Evolutionary conservation across 1,140 invertebrate genomes (phyloP).

Genomic region (Meloidogyne hapla): DNA sequence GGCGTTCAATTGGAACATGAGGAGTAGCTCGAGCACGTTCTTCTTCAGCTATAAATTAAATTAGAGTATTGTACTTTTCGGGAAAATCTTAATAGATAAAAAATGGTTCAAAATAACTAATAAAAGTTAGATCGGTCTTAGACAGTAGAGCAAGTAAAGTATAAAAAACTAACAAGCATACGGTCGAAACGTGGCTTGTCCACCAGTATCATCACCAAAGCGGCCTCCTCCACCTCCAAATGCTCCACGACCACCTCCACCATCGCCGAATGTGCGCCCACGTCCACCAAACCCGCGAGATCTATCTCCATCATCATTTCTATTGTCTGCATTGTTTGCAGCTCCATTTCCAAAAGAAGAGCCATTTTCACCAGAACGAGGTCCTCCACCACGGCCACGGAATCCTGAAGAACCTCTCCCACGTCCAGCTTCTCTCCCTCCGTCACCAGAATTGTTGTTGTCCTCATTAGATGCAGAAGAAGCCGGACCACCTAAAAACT

Average conservation of each 20-base stretch:
- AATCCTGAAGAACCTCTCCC: background rate
- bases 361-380: background rate
- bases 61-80: too few relatives aligned
- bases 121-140: too few relatives aligned
- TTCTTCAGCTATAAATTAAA: constrained; percentile 29
- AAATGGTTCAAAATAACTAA: too few relatives aligned
- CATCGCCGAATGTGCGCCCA: constrained; percentile 4
- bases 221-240: background rate
- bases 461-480: background rate
- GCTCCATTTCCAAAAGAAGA: background rate
- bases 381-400: background rate
- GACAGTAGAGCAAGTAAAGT: too few relatives aligned
- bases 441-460: background rate
- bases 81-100: too few relatives aligned
- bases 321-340: background rate
- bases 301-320: background rate
- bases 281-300: constrained; percentile 3
- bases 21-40: constrained; percentile 8
- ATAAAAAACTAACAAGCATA: constrained; percentile 1
- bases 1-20: constrained; percentile 25
- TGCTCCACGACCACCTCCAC: background rate
- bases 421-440: background rate
- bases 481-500: background rate
- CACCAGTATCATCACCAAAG: background rate
- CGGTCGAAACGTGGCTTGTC: background rate